These are phyloP conservation scores for Mustela erminea DNA, from an alignment of 2,797 vertebrate genomes.

Conservation along the genomic window DNA sequence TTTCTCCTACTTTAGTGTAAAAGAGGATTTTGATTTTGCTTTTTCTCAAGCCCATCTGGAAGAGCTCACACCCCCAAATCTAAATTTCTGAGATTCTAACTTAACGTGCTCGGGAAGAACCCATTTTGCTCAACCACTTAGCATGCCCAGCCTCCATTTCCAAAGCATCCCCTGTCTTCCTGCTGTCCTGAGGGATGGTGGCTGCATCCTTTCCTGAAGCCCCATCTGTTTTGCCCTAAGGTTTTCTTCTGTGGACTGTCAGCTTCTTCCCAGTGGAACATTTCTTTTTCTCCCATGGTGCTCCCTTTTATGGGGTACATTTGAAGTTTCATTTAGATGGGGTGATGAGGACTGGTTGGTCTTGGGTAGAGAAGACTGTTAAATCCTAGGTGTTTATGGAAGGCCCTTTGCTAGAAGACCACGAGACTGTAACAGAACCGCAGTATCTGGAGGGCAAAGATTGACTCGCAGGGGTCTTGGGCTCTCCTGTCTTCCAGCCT, in stretches of 20 bases:
- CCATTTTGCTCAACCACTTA: not conserved
- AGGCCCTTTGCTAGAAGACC: slow-evolving; percentile 34
- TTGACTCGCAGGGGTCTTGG: not conserved
- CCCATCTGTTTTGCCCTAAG: not conserved
- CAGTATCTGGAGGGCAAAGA: not conserved
- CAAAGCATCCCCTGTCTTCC: not conserved
- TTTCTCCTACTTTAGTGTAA: not conserved
- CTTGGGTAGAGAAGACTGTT: not conserved
- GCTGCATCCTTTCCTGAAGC: not conserved
- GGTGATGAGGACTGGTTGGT: not conserved
- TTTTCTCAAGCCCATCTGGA: not conserved
- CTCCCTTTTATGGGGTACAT: not conserved
- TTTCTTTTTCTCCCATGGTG: not conserved
- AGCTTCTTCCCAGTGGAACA: not conserved
- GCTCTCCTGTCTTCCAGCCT: not conserved
- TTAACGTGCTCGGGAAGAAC: not conserved
- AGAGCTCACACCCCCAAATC: not conserved
- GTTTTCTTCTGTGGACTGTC: not conserved
- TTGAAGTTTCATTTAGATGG: not conserved
- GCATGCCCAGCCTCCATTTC: not conserved
- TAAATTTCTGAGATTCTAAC: not conserved
- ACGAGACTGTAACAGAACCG: not conserved
- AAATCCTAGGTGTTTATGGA: not conserved
- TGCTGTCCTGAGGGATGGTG: rapidly evolving
- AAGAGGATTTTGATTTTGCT: not conserved